phyloP scores from a whole-genome alignment of 2,113 vertebrate genomes.

The Strix uralensis region DNA sequence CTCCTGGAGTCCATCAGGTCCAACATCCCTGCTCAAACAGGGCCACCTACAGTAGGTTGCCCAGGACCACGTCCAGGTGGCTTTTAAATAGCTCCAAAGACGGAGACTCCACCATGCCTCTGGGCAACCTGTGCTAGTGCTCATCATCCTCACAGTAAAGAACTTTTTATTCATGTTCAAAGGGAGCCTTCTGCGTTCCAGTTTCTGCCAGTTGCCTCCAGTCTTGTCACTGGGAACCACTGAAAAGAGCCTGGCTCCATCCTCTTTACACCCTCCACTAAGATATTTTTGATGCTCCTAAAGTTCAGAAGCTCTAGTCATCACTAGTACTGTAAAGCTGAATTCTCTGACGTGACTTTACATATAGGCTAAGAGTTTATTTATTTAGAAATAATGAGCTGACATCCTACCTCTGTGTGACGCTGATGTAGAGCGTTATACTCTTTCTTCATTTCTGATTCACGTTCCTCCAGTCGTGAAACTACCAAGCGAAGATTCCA shows the following conservation, averaged over 20 bases:
- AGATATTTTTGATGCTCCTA: neutral
- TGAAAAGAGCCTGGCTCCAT: neutral
- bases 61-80: neutral
- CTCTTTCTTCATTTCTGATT: slow-evolving; percentile 98
- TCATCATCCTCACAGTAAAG: neutral
- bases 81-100: neutral
- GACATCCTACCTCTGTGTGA: slow-evolving; percentile 88
- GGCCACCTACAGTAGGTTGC: neutral
- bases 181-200: neutral
- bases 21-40: neutral
- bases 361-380: neutral
- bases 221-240: neutral
- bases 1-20: neutral
- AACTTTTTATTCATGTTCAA: neutral
- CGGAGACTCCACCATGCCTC: neutral
- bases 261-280: neutral
- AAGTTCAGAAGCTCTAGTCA: neutral
- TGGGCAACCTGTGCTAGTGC: neutral
- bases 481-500: slow-evolving; percentile 74
- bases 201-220: neutral
- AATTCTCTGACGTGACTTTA: neutral
- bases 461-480: slow-evolving; percentile 91
- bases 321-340: neutral
- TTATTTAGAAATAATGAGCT: neutral
- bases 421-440: slow-evolving; percentile 96